Evolutionary conservation across 1,140 invertebrate species (phyloP).

Genomic region (Lasioglossum baleicum): DNA sequence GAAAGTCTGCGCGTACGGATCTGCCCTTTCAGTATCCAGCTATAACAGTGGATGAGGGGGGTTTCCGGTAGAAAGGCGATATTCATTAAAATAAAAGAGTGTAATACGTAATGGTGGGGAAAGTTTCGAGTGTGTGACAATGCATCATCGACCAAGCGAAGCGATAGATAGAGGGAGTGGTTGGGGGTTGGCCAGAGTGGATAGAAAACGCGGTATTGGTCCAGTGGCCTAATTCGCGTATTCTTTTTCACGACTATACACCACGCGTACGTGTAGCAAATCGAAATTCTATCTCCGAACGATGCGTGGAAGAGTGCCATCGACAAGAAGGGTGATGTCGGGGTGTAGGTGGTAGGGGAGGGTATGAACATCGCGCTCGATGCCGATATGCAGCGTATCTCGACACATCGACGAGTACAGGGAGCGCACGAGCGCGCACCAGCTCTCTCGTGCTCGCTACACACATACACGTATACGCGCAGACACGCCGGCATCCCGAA

Average conservation of each 20-base stretch:
- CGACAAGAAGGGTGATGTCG: conserved; percentile 40
- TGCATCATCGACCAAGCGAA: conserved; percentile 7
- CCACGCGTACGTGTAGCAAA: conserved; percentile 46
- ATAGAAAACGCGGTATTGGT: conserved; percentile 55
- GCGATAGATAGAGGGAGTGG: background rate
- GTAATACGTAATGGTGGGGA: background rate
- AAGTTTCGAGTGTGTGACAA: conserved; percentile 21
- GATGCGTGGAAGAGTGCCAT: conserved; percentile 50
- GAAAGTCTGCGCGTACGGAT: conserved; percentile 33
- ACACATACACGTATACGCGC: background rate
- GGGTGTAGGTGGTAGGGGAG: too few species aligned
- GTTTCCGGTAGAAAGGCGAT: too few species aligned
- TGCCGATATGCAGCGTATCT: conserved; percentile 44
- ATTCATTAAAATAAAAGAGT: background rate
- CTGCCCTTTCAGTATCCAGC: too few species aligned
- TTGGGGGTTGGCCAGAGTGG: background rate
- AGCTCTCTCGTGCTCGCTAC: too few species aligned
- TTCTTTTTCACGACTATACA: conserved; percentile 51
- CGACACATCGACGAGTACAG: background rate
- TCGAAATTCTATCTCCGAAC: conserved; percentile 60
- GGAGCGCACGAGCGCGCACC: too few species aligned
- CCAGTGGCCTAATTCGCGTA: conserved; percentile 61
- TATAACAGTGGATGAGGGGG: too few species aligned
- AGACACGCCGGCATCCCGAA: background rate
- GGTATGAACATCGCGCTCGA: conserved; percentile 48